Evolutionary conservation across 2,113 vertebrate species (phyloP).

Genomic region (Vimba vimba): DNA sequence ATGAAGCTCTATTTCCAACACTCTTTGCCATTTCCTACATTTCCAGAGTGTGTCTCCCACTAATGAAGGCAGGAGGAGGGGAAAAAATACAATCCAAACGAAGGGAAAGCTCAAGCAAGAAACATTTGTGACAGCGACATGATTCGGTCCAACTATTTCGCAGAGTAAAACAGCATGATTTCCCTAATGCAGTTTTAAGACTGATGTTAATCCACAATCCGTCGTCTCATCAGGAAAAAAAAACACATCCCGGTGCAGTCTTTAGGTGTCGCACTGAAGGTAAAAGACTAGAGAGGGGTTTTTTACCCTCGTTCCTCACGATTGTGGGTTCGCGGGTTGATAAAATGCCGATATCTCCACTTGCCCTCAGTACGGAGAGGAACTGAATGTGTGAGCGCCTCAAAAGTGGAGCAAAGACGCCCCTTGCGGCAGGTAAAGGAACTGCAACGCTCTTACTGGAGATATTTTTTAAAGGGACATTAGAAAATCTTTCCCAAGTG

Average conservation of each 20-base stretch:
- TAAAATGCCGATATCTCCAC: constrained; percentile 81
- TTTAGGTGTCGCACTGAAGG: constrained; percentile 64
- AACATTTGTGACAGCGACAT: constrained; percentile 60
- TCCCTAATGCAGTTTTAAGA: constrained; percentile 78
- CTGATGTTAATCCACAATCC: constrained; percentile 82
- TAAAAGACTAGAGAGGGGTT: constrained; percentile 56
- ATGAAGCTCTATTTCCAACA: constrained; percentile 58
- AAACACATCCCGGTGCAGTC: constrained; percentile 67
- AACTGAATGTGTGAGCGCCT: constrained; percentile 77
- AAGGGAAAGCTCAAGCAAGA: constrained; percentile 55
- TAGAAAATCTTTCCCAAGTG: constrained; percentile 9
- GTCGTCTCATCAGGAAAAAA: constrained; percentile 72
- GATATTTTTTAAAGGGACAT: constrained; percentile 64
- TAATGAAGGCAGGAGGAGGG: constrained; percentile 53
- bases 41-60: constrained; percentile 63
- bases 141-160: constrained; percentile 81
- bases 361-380: constrained; percentile 75
- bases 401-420: constrained; percentile 87
- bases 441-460: constrained; percentile 64
- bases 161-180: constrained; percentile 75
- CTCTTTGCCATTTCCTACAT: constrained; percentile 66
- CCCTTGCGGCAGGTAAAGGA: constrained; percentile 76
- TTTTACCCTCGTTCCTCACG: constrained; percentile 74
- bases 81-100: constrained; percentile 55
- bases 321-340: constrained; percentile 82